Conservation (phyloP, 92 coral and sea anemone species). For the Phymanthus crucifer region DNA sequence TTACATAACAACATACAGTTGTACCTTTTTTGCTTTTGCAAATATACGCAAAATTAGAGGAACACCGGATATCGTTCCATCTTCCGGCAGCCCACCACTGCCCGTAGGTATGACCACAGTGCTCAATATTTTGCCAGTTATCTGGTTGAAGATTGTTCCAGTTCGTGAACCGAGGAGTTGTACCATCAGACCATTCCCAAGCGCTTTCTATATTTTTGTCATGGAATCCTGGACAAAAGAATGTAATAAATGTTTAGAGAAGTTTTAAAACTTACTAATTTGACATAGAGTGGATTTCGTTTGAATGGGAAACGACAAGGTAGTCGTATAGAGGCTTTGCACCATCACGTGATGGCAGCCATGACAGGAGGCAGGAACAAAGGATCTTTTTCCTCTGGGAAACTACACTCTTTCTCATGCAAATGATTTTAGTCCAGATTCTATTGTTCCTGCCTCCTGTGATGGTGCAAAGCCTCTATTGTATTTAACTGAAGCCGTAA, state of each 20-base stretch:
- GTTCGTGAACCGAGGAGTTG: slow-evolving; percentile 69
- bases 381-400: too few relatives aligned
- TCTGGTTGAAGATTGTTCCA: slow-evolving; percentile 78
- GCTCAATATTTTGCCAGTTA: slow-evolving; percentile 60
- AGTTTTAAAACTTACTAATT: too few relatives aligned
- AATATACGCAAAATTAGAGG: slow-evolving; percentile 43
- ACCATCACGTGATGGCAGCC: too few relatives aligned
- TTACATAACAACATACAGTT: background rate
- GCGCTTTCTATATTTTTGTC: slow-evolving; percentile 66
- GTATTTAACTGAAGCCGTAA: too few relatives aligned
- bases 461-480: too few relatives aligned
- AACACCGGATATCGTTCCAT: slow-evolving; percentile 81
- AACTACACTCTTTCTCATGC: too few relatives aligned
- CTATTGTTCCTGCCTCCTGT: too few relatives aligned
- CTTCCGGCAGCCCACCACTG: slow-evolving; percentile 41
- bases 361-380: too few relatives aligned
- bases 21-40: slow-evolving; percentile 87
- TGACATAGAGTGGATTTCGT: too few relatives aligned
- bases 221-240: slow-evolving; percentile 54
- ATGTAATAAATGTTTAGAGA: background rate
- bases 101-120: slow-evolving; percentile 53
- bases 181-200: slow-evolving; percentile 69
- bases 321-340: background rate
- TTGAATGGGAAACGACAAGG: too few relatives aligned
- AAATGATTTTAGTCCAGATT: too few relatives aligned